A percentile compares a stretch with the other conserved stretches of the same genome.
Conservation (phyloP, 2,113 vertebrate species). For the Sturnira hondurensis region DNA sequence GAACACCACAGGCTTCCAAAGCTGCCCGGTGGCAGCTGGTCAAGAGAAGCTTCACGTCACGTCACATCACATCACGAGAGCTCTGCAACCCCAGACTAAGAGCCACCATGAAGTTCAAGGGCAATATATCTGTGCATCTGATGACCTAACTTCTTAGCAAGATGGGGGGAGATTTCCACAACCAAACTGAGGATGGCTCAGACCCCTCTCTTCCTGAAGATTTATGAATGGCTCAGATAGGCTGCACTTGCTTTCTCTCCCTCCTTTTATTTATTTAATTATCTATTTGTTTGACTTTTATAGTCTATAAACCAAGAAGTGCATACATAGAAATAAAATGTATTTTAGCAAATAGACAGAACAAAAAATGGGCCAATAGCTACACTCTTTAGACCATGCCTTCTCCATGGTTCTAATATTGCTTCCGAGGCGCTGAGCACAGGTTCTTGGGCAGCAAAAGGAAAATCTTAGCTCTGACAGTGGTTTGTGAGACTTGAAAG, state of each 20-base stretch:
- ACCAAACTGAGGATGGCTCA: fast-evolving
- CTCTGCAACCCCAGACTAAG: background rate
- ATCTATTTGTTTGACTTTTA: background rate
- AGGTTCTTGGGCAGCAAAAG: background rate
- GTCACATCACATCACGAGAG: too few relatives aligned
- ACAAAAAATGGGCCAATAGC: background rate
- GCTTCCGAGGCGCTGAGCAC: background rate
- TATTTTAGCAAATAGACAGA: background rate
- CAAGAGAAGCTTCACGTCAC: background rate
- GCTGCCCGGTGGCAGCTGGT: too few relatives aligned
- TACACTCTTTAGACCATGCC: background rate
- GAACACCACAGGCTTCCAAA: background rate
- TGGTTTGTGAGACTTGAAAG: background rate
- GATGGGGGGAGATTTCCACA: background rate
- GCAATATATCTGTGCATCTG: background rate
- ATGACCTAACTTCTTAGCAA: background rate
- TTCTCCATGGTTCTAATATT: background rate
- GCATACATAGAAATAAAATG: background rate
- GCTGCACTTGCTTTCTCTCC: background rate
- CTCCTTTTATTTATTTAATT: background rate
- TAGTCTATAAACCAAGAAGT: background rate
- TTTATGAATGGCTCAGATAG: background rate
- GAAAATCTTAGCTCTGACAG: background rate
- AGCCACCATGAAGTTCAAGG: background rate
- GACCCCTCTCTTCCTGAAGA: background rate